Conservation (phyloP, 37 sponge, comb jelly and placozoan genomes). For the Ianthella basta region DNA sequence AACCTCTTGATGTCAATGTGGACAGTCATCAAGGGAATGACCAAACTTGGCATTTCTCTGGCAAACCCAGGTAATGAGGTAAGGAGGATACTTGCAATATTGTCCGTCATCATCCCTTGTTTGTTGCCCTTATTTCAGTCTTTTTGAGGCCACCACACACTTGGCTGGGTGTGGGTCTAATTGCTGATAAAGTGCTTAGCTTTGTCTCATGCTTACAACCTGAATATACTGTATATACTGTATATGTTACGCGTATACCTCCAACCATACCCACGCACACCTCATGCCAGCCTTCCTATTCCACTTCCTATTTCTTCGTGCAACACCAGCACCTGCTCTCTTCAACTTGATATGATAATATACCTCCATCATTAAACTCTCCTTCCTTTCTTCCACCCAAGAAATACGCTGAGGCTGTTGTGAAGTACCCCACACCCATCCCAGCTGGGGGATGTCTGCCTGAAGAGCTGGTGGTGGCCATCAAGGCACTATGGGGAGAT, state of each 20-base stretch:
- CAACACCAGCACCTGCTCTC: too few relatives aligned
- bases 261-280: too few relatives aligned
- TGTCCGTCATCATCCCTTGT: not conserved
- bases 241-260: too few relatives aligned
- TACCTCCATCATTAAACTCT: not conserved
- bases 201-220: too few relatives aligned
- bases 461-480: slow-evolving; percentile 67
- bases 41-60: slow-evolving; percentile 68
- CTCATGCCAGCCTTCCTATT: too few relatives aligned
- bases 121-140: not conserved
- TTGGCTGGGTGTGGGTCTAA: too few relatives aligned
- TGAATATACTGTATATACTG: too few relatives aligned
- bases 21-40: slow-evolving; percentile 85
- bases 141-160: too few relatives aligned
- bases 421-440: slow-evolving; percentile 50
- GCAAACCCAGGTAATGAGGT: slow-evolving; percentile 71
- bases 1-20: slow-evolving; percentile 89
- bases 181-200: too few relatives aligned
- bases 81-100: not conserved
- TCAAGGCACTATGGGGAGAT: slow-evolving; percentile 85
- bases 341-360: too few relatives aligned
- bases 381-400: slow-evolving; percentile 8
- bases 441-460: slow-evolving; percentile 51
- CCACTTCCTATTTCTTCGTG: too few relatives aligned
- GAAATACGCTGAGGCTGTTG: slow-evolving; percentile 71